Percentiles rank a stretch among this genome's conserved stretches.
phyloP scores from a whole-genome alignment of 1,140 invertebrate genomes.

The Aethina tumida region DNA sequence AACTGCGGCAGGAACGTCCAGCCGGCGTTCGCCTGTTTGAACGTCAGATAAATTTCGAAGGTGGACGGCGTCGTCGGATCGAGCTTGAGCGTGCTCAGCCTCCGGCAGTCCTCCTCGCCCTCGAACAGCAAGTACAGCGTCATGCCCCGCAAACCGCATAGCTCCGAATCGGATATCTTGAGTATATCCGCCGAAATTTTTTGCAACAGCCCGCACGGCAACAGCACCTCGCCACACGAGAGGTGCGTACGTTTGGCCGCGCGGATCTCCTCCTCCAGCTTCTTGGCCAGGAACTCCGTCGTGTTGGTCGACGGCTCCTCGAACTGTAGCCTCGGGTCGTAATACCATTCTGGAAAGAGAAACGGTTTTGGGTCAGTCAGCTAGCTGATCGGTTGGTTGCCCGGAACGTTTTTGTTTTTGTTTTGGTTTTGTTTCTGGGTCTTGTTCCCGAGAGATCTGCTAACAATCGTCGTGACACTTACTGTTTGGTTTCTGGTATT shows the following conservation, averaged over 20 bases:
- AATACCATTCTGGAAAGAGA: slow-evolving; percentile 27
- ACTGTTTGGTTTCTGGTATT: slow-evolving; percentile 23
- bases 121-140: slow-evolving; percentile 70
- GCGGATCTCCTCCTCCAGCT: slow-evolving; percentile 63
- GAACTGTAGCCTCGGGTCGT: slow-evolving; percentile 23
- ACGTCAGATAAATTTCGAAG: slow-evolving; percentile 75
- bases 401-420: neutral
- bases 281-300: slow-evolving; percentile 48
- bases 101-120: slow-evolving; percentile 42
- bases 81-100: slow-evolving; percentile 61
- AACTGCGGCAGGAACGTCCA: slow-evolving; percentile 79
- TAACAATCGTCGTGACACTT: slow-evolving; percentile 9
- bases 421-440: too few relatives aligned
- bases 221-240: slow-evolving; percentile 66
- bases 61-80: slow-evolving; percentile 77
- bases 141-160: slow-evolving; percentile 69
- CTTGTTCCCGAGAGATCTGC: neutral
- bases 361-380: slow-evolving; percentile 1
- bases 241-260: slow-evolving; percentile 69
- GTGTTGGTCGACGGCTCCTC: slow-evolving; percentile 24
- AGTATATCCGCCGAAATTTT: slow-evolving; percentile 66
- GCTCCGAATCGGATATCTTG: slow-evolving; percentile 70
- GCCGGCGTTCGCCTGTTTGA: slow-evolving; percentile 69
- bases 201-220: slow-evolving; percentile 66
- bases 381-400: neutral